phyloP scores from a whole-genome alignment of 2,113 vertebrate genomes.

The Gallinago media region DNA sequence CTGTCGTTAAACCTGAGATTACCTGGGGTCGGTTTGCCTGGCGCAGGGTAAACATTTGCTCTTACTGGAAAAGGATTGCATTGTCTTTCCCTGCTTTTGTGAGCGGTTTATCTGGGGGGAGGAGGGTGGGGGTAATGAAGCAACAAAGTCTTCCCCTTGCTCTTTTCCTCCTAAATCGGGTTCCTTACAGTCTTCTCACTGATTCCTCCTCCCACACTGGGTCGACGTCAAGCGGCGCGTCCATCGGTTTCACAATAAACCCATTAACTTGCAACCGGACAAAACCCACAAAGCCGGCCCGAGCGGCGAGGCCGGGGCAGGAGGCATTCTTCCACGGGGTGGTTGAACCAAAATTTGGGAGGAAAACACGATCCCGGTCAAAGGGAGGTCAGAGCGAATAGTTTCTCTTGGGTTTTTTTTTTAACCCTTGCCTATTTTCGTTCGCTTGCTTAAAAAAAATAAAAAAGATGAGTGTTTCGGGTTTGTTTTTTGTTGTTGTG shows the following conservation, averaged over 20 bases:
- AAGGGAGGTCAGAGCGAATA: not conserved
- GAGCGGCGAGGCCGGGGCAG: not conserved
- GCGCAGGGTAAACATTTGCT: constrained; percentile 17
- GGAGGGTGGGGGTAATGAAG: not conserved
- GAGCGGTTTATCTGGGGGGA: not conserved
- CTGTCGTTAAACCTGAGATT: not conserved
- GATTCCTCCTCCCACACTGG: constrained; percentile 32
- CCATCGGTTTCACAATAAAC: constrained; percentile 37
- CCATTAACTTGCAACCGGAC: not conserved
- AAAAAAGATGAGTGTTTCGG: not conserved
- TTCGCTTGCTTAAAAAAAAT: not conserved
- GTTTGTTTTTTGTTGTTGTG: too few species aligned
- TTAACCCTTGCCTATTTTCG: not conserved
- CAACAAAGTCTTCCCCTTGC: not conserved
- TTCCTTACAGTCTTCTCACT: not conserved
- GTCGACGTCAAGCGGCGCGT: not conserved
- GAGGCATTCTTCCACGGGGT: not conserved
- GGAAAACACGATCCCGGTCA: not conserved
- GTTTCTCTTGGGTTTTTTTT: not conserved
- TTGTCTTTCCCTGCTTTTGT: not conserved
- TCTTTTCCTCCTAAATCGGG: not conserved
- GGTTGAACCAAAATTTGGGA: not conserved
- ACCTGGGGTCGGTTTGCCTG: not conserved
- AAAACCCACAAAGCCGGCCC: not conserved
- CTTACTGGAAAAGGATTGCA: not conserved